Percentiles rank a stretch among this genome's conserved stretches.
Conservation (phyloP, 2,888 invertebrate species). For the Nasonia oneida region DNA sequence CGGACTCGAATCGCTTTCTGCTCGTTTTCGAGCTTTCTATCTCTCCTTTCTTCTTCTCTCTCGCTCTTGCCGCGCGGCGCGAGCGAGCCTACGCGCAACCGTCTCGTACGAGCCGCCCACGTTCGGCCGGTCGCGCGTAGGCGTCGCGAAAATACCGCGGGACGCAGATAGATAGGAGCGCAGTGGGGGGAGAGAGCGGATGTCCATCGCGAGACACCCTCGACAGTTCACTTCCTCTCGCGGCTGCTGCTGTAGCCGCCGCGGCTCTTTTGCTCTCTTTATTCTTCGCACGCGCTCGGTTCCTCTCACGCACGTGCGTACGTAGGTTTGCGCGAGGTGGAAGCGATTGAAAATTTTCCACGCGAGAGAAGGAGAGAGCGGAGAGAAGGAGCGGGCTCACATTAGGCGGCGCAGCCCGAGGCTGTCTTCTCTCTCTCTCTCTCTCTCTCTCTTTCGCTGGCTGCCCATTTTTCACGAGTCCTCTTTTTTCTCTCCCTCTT, state of each 20-base stretch:
- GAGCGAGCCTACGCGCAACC: conserved; percentile 51
- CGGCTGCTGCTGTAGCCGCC: conserved; percentile 46
- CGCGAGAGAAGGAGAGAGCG: conserved; percentile 43
- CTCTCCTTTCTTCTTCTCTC: conserved; percentile 33
- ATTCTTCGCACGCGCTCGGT: background rate
- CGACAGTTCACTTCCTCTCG: conserved; percentile 58
- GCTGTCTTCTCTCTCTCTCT: conserved; percentile 72
- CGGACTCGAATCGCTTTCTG: conserved; percentile 53
- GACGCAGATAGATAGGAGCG: conserved; percentile 1
- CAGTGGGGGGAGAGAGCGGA: conserved; percentile 40
- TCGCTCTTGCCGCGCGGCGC: background rate
- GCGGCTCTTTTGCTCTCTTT: conserved; percentile 55
- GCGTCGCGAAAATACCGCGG: conserved; percentile 41
- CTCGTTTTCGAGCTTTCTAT: conserved; percentile 52
- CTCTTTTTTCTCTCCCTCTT: conserved; percentile 62
- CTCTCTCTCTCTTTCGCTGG: conserved; percentile 74
- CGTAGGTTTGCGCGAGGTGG: conserved; percentile 31
- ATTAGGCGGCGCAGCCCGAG: conserved; percentile 74
- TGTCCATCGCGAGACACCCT: conserved; percentile 54
- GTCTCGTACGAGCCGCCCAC: conserved; percentile 61
- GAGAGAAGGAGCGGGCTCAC: conserved; percentile 73
- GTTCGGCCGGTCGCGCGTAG: conserved; percentile 47
- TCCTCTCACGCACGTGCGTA: conserved; percentile 17
- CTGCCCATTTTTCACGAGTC: conserved; percentile 77
- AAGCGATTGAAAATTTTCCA: conserved; percentile 73